phyloP scores from a whole-genome alignment of 2,888 invertebrate species.

The Neuroscelio doddi region DNA sequence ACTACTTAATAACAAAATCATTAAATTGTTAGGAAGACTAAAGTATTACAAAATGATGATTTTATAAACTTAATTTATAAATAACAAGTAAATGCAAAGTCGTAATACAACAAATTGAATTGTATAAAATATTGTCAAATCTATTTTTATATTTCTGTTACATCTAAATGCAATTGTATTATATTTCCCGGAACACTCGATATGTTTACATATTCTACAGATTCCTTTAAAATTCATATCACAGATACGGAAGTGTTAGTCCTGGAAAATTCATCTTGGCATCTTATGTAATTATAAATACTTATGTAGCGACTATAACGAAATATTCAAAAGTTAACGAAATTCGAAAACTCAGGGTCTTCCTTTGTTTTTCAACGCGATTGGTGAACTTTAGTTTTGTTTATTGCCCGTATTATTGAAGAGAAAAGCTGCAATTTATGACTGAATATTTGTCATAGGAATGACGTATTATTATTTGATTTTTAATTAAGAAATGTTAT shows the following conservation, averaged over 20 bases:
- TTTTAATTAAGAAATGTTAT: too few species aligned
- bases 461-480: too few species aligned
- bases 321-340: conserved; percentile 26
- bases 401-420: not conserved
- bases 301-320: conserved; percentile 30
- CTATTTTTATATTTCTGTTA: not conserved
- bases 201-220: conserved; percentile 47
- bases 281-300: conserved; percentile 30
- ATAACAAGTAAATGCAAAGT: too few species aligned
- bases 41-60: too few species aligned
- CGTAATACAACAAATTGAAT: too few species aligned
- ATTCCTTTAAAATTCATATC: conserved; percentile 45
- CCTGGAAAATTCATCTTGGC: conserved; percentile 47
- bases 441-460: too few species aligned
- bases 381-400: conserved; percentile 24
- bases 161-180: conserved; percentile 32
- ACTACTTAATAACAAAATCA: too few species aligned
- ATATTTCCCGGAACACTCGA: conserved; percentile 40
- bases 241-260: conserved; percentile 48
- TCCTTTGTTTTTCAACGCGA: conserved; percentile 23
- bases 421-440: conserved; percentile 4
- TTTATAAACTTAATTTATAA: too few species aligned
- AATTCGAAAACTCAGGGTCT: conserved; percentile 38
- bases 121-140: too few species aligned
- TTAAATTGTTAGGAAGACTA: too few species aligned